These are phyloP conservation scores for Urocynchramus pylzowi DNA, from an alignment of 2,113 vertebrate species.

Conservation along the genomic window DNA sequence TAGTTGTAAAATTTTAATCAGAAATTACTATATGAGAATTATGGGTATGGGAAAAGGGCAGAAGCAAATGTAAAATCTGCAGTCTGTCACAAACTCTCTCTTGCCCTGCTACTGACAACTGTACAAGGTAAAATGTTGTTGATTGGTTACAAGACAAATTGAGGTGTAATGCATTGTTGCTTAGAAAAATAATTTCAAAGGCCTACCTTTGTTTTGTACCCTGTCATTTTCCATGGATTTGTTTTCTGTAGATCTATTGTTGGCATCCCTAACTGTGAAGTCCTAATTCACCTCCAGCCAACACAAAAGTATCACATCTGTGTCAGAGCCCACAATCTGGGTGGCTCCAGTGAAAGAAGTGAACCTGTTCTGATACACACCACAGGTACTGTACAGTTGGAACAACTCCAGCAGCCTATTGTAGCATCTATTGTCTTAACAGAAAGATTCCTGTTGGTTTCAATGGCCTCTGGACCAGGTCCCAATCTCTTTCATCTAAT, in stretches of 20 bases:
- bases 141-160: background rate
- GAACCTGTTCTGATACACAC: constrained; percentile 75
- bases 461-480: background rate
- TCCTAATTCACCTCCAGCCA: constrained; percentile 86
- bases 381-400: constrained; percentile 73
- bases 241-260: constrained; percentile 81
- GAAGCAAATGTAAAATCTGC: background rate
- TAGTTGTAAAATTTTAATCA: background rate
- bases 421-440: background rate
- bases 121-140: background rate
- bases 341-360: constrained; percentile 85
- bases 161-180: background rate
- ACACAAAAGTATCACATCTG: constrained; percentile 74
- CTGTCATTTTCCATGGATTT: background rate
- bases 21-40: background rate
- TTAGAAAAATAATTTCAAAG: background rate
- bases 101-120: background rate
- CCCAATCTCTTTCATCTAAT: background rate
- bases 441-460: background rate
- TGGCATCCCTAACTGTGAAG: constrained; percentile 89
- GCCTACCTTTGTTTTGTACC: background rate
- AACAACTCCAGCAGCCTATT: background rate
- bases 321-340: constrained; percentile 87
- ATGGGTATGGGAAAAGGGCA: background rate
- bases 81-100: background rate